Conservation (phyloP, 2,797 vertebrate species). For the Rhinichthys osculus region DNA sequence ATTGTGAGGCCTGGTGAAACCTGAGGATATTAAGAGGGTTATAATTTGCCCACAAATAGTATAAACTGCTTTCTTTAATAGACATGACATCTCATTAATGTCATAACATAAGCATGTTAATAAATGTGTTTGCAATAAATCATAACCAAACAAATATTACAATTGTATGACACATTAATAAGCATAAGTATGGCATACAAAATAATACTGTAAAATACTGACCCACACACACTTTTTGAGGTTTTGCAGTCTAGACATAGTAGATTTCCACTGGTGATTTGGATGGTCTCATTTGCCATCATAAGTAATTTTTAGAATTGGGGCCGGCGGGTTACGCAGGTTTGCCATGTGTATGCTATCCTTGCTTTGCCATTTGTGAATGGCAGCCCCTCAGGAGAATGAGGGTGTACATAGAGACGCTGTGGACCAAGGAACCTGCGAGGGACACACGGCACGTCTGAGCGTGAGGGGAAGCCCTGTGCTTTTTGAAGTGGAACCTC, state of each 20-base stretch:
- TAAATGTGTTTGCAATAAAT: no score
- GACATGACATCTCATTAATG: no score
- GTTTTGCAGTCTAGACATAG: slow-evolving; percentile 41
- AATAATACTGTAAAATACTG: no score
- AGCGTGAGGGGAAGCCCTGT: slow-evolving; percentile 76
- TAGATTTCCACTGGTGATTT: slow-evolving; percentile 72
- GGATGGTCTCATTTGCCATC: slow-evolving; percentile 67
- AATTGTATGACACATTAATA: no score
- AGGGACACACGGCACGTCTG: slow-evolving; percentile 29
- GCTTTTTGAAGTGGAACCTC: slow-evolving; percentile 81
- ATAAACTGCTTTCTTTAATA: no score
- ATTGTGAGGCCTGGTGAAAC: neutral
- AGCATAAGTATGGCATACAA: no score
- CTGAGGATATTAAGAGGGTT: no score
- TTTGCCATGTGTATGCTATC: slow-evolving; percentile 73
- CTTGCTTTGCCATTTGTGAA: slow-evolving; percentile 56
- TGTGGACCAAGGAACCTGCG: slow-evolving; percentile 53
- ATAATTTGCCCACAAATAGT: no score
- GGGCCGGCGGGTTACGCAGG: slow-evolving; percentile 62
- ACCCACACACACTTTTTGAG: neutral
- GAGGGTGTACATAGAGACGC: slow-evolving; percentile 60
- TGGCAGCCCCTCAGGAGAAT: slow-evolving; percentile 66
- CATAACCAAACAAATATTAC: no score
- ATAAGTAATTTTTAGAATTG: slow-evolving; percentile 76
- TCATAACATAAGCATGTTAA: no score